Evolutionary conservation across 2,888 invertebrate genomes (phyloP).

Genomic region (Mythimna albipuncta): DNA sequence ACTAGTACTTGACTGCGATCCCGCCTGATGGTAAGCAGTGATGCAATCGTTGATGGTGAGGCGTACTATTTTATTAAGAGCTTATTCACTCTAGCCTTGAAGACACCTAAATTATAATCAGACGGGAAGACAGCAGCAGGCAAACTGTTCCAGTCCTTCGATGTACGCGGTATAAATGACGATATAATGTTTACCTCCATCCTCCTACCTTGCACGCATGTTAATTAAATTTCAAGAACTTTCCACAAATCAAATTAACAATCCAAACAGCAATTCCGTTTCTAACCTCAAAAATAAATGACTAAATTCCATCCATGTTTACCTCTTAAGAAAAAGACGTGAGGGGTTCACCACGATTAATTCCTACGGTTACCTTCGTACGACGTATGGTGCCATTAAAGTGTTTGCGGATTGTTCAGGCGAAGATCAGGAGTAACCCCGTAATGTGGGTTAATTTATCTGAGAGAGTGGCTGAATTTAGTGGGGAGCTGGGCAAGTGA

Average conservation of each 20-base stretch:
- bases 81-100: too few relatives aligned
- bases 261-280: background rate
- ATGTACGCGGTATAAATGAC: too few relatives aligned
- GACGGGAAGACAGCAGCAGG: too few relatives aligned
- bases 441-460: slow-evolving; percentile 81
- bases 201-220: background rate
- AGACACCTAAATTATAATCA: too few relatives aligned
- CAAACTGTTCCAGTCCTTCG: too few relatives aligned
- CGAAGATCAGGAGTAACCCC: slow-evolving; percentile 76
- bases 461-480: slow-evolving; percentile 65
- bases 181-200: background rate
- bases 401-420: slow-evolving; percentile 73
- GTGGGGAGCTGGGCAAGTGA: slow-evolving; percentile 47
- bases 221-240: slow-evolving; percentile 2
- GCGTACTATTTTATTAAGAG: too few relatives aligned
- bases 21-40: too few relatives aligned
- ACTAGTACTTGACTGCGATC: too few relatives aligned
- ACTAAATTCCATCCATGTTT: slow-evolving; percentile 42
- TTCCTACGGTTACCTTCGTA: slow-evolving; percentile 56
- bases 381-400: slow-evolving; percentile 63
- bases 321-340: slow-evolving; percentile 51
- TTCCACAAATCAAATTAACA: slow-evolving; percentile 24
- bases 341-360: slow-evolving; percentile 54
- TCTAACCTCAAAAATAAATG: slow-evolving; percentile 39
- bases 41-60: too few relatives aligned